Percentiles rank a stretch among this genome's conserved stretches.
Conservation (phyloP, 1,140 invertebrate genomes). For the Helicoverpa zea region DNA sequence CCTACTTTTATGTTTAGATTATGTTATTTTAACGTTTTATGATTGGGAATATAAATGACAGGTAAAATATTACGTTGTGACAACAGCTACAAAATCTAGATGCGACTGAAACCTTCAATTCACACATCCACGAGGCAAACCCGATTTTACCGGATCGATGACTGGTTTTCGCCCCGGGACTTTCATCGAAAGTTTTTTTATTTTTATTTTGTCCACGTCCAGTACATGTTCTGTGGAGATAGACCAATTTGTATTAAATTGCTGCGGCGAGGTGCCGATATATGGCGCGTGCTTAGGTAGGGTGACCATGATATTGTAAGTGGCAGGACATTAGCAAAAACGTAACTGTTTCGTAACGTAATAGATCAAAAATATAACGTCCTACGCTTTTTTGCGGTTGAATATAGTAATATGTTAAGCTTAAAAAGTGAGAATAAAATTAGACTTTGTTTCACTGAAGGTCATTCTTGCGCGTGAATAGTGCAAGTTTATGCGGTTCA, state of each 20-base stretch:
- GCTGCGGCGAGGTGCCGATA: constrained; percentile 26
- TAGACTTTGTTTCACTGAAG: too few relatives aligned
- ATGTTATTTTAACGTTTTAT: too few relatives aligned
- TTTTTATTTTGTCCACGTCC: constrained; percentile 36
- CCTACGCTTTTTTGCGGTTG: too few relatives aligned
- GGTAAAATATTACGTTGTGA: not conserved
- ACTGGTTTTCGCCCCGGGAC: constrained; percentile 12
- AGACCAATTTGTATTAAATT: constrained; percentile 44
- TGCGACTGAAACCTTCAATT: constrained; percentile 21
- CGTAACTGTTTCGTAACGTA: too few relatives aligned
- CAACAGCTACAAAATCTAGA: not conserved
- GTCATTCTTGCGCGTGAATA: too few relatives aligned
- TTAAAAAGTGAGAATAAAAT: too few relatives aligned
- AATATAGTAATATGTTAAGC: too few relatives aligned
- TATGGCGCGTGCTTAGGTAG: constrained; percentile 11
- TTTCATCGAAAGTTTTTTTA: constrained; percentile 10
- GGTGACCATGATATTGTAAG: not conserved
- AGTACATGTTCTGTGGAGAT: not conserved
- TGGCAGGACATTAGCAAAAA: not conserved
- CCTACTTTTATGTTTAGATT: too few relatives aligned
- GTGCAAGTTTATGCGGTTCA: too few relatives aligned
- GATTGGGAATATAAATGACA: too few relatives aligned
- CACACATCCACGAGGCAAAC: constrained; percentile 1
- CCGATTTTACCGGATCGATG: not conserved
- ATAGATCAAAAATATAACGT: too few relatives aligned